Base-by-base conservation (phyloP, 2,888 invertebrate genomes). In the Antheraea yamamai region DNA sequence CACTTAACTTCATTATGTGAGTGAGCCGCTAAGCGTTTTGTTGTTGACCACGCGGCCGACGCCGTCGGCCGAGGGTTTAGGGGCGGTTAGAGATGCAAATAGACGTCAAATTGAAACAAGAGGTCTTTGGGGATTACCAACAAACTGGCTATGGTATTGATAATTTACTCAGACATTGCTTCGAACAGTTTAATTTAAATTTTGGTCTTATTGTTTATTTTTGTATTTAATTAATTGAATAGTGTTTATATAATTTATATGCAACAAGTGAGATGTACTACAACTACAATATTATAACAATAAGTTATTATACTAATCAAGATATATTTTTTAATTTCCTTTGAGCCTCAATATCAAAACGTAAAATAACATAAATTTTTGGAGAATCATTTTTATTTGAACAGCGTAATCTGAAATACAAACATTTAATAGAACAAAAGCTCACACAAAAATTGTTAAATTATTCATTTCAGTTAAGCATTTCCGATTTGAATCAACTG, bases 1-100 rank as follows among this genome's bases (percentile, higher is more conserved):
- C 84, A 89, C 87, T 91, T 92, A 94, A 93, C 93, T 94, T 92
- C 92, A 91, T 94, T 94, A 94, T 87, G 88, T 87, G 87, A 87
- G 89, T 88, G 92, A 92, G 93, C 93, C 89, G 92, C 92, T 92
- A 91, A 94, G 91, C 91, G 92, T 87, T 92, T 88, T 83, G 92
- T 93, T 93, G 92, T 92, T 91, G 92, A 89, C 91, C 90, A 89
- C 88, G 47, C 47, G 87, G 81, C 75, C 78, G 79, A 58, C 73
- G 78, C 79, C 81, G 80, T 81, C 80, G 83, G 83, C 83, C 84
- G 82, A 82, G 84, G 85, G 84, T 87, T 87, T 85, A 80, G 85
- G 87, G 87, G 87, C 84, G 88, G 89, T 91, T 92, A 92, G 87
- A 89, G 91, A 92, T 91, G 92, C 92, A 92, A 93, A 91, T 92